These are phyloP conservation scores for Protula sp. DNA, from an alignment of 2,888 invertebrate genomes.

Conservation along the genomic window DNA sequence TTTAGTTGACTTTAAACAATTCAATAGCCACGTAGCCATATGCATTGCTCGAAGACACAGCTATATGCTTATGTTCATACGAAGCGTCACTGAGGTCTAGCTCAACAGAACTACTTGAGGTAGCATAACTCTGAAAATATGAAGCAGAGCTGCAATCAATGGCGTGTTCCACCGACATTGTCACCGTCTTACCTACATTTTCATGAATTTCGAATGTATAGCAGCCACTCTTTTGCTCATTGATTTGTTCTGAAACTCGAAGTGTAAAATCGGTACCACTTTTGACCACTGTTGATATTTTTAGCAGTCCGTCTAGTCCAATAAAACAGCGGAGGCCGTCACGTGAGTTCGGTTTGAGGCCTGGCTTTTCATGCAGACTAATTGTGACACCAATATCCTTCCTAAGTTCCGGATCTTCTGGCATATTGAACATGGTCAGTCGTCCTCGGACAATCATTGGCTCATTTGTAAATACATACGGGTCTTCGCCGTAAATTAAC, in stretches of 20 bases:
- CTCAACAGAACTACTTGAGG: neutral
- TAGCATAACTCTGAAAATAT: neutral
- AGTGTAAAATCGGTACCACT: too few relatives aligned
- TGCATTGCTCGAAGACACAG: neutral
- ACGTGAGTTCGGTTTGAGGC: neutral
- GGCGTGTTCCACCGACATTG: neutral
- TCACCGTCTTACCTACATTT: neutral
- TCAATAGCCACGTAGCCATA: neutral
- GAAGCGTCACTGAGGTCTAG: neutral
- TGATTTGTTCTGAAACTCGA: too few relatives aligned
- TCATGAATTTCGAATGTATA: neutral
- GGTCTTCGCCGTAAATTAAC: neutral
- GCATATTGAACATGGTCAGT: neutral
- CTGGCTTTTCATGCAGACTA: neutral
- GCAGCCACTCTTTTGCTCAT: neutral
- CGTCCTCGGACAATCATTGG: neutral
- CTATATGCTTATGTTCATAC: neutral
- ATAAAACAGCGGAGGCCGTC: neutral
- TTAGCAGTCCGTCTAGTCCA: neutral
- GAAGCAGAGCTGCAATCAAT: neutral
- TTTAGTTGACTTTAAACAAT: too few relatives aligned
- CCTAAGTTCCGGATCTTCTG: neutral
- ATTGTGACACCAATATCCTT: neutral
- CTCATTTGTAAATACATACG: neutral
- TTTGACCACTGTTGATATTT: neutral